A percentile compares a stretch with the other conserved stretches of the same genome.
phyloP scores from a whole-genome alignment of 23 tunicate genomes.

The Ascidia mentula region DNA sequence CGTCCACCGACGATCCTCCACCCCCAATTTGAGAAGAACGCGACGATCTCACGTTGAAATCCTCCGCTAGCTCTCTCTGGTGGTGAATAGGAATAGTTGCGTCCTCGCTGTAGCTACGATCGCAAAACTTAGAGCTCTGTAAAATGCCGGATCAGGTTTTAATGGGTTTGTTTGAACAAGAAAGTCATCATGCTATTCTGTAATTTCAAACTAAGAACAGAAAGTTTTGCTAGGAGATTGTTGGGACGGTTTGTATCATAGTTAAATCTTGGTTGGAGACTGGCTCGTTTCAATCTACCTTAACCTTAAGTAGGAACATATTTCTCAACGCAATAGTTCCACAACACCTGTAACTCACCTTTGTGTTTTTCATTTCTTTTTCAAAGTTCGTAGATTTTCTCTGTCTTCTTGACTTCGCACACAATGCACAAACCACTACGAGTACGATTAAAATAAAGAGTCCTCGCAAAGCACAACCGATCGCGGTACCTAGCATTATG shows the following conservation, averaged over 20 bases:
- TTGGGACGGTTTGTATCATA: too few relatives aligned
- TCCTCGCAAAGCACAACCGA: conserved; percentile 51
- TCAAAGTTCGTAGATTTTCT: conserved; percentile 78
- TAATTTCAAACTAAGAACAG: too few relatives aligned
- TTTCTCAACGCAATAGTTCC: too few relatives aligned
- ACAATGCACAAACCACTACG: conserved; percentile 30
- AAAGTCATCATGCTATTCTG: not conserved
- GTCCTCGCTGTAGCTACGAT: conserved; percentile 10
- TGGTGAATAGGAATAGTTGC: conserved; percentile 22
- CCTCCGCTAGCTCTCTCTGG: conserved; percentile 2
- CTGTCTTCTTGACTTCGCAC: conserved; percentile 47
- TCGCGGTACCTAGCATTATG: conserved; percentile 11
- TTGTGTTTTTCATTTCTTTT: not conserved
- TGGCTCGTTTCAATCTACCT: too few relatives aligned
- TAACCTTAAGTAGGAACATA: too few relatives aligned
- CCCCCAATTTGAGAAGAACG: conserved; percentile 46
- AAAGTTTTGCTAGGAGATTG: too few relatives aligned
- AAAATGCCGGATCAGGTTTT: not conserved
- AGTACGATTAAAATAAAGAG: conserved; percentile 23
- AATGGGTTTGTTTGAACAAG: not conserved
- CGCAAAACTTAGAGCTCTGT: not conserved
- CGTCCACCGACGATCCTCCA: conserved; percentile 37
- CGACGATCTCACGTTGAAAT: conserved; percentile 43
- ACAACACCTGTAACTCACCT: not conserved
- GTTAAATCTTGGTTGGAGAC: too few relatives aligned